Conservation (phyloP, 2,797 vertebrate species). For the Sebastes itinus region DNA sequence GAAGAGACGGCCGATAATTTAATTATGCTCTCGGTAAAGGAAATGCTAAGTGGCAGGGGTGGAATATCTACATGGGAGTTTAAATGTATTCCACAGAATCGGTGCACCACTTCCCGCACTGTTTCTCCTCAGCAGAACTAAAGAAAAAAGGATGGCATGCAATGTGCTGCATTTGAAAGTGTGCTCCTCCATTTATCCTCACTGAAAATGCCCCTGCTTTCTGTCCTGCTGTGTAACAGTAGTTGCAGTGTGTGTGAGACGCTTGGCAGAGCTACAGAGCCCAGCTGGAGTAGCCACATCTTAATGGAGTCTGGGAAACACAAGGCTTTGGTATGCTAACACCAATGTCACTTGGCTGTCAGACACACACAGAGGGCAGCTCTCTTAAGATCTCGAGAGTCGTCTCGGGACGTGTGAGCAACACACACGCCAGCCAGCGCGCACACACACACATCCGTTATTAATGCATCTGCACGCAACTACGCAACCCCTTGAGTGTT, state of each 20-base stretch:
- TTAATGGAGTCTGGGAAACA: slow-evolving; percentile 71
- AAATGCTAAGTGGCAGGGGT: slow-evolving; percentile 42
- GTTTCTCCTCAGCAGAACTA: neutral
- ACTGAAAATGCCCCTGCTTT: neutral
- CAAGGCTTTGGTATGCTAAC: slow-evolving; percentile 72
- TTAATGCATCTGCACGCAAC: slow-evolving; percentile 50
- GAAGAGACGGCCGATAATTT: slow-evolving; percentile 65
- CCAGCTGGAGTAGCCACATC: slow-evolving; percentile 53
- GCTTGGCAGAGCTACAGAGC: slow-evolving; percentile 58
- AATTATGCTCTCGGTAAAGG: slow-evolving; percentile 50
- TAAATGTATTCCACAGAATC: neutral
- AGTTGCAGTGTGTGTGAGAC: slow-evolving; percentile 34
- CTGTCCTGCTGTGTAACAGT: slow-evolving; percentile 23
- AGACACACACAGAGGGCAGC: slow-evolving; percentile 55
- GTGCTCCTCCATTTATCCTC: neutral
- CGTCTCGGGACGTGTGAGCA: slow-evolving; percentile 38
- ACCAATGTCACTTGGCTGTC: slow-evolving; percentile 61
- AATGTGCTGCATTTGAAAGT: slow-evolving; percentile 5
- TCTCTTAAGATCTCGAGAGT: slow-evolving; percentile 68
- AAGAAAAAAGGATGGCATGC: neutral
- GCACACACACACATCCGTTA: slow-evolving; percentile 19
- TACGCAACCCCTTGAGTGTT: slow-evolving; percentile 44
- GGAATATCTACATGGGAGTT: slow-evolving; percentile 18
- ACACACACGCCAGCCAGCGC: slow-evolving; percentile 25
- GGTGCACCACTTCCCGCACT: neutral